Evolutionary conservation across 2,113 vertebrate genomes (phyloP).

Genomic region (Aviceda subcristata): DNA sequence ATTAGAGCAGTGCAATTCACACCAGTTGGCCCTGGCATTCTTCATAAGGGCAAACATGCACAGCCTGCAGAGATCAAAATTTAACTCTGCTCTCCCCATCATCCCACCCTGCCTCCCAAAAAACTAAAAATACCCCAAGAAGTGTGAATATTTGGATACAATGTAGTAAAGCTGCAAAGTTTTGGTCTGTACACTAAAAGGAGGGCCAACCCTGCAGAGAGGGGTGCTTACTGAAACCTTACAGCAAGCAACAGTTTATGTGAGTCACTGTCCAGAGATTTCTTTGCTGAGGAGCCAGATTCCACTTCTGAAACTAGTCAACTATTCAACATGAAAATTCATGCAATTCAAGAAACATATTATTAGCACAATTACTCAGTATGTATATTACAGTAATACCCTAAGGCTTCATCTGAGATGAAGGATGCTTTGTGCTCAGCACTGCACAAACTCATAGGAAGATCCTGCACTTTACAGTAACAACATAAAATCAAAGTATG

Average conservation of each 20-base stretch:
- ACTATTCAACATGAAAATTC: neutral
- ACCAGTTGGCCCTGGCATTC: neutral
- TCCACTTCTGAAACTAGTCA: neutral
- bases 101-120: neutral
- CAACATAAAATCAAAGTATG: neutral
- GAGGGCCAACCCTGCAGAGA: neutral
- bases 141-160: rapidly evolving
- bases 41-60: neutral
- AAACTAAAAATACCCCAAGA: neutral
- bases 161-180: neutral
- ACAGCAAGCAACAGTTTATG: neutral
- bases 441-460: neutral
- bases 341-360: neutral
- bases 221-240: neutral
- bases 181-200: neutral
- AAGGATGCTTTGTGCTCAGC: slow-evolving; percentile 1
- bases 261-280: neutral
- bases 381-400: neutral
- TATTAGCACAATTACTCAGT: neutral
- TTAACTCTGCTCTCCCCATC: neutral
- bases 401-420: neutral
- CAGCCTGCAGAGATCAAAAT: neutral
- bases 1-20: neutral
- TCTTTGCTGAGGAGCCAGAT: neutral
- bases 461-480: neutral